Conservation (phyloP, 2,888 invertebrate species). For the Rhagonycha fulva region DNA sequence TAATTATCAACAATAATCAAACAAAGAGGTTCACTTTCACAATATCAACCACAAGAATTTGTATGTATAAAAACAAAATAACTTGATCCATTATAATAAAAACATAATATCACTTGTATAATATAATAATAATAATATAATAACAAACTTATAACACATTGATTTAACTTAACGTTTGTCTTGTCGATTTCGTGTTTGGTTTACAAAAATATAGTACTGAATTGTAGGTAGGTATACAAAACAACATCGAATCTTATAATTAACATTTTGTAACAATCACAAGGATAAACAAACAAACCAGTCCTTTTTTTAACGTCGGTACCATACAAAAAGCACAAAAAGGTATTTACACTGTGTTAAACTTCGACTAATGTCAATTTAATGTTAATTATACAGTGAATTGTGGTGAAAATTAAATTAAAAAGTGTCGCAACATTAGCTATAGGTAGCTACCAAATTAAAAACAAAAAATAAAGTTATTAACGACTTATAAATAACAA, state of each 20-base stretch:
- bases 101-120: background rate
- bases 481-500: background rate
- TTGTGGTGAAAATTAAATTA: background rate
- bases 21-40: slow-evolving; percentile 48
- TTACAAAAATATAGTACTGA: slow-evolving; percentile 19
- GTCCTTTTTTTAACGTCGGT: slow-evolving; percentile 13
- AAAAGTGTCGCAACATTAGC: background rate
- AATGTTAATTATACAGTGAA: background rate
- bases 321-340: slow-evolving; percentile 16
- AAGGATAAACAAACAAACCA: slow-evolving; percentile 16
- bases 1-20: slow-evolving; percentile 49
- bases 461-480: background rate
- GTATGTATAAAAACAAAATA: background rate
- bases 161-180: background rate
- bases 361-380: background rate
- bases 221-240: slow-evolving; percentile 12
- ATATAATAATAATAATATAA: no score
- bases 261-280: slow-evolving; percentile 20
- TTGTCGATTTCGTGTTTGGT: slow-evolving; percentile 1
- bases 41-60: slow-evolving; percentile 40
- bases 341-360: background rate
- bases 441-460: background rate
- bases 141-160: background rate
- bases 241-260: slow-evolving; percentile 26
- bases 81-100: background rate